Percentiles rank a stretch among this genome's conserved stretches.
Evolutionary conservation across 2,113 vertebrate genomes (phyloP).

Genomic region (Alces alces): DNA sequence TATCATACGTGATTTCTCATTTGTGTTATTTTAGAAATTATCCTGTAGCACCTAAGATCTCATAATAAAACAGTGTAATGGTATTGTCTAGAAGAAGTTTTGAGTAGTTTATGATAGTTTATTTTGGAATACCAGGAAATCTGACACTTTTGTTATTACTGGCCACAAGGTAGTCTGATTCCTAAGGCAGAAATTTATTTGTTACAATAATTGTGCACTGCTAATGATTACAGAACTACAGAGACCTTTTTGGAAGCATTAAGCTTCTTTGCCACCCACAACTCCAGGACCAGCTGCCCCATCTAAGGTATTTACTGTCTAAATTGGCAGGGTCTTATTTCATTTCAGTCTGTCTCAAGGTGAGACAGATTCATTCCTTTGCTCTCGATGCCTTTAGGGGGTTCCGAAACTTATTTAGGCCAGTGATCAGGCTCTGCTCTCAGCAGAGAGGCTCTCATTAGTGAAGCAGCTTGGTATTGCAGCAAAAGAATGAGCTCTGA

Average conservation of each 20-base stretch:
- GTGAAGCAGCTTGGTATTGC: background rate
- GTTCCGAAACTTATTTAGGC: background rate
- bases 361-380: slow-evolving; percentile 11
- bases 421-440: background rate
- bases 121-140: background rate
- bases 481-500: background rate
- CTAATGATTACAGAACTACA: background rate
- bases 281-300: background rate
- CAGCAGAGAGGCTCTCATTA: background rate
- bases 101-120: background rate
- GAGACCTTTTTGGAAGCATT: background rate
- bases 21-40: slow-evolving; percentile 37
- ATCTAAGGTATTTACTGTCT: background rate
- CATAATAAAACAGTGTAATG: background rate
- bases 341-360: background rate
- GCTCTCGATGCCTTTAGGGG: background rate
- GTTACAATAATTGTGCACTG: background rate
- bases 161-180: background rate
- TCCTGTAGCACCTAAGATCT: background rate
- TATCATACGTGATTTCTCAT: background rate
- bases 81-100: background rate
- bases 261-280: background rate
- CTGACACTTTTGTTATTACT: background rate
- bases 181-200: background rate
- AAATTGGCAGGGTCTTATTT: slow-evolving; percentile 17